These are phyloP conservation scores for Selenia dentaria DNA, from an alignment of 2,888 invertebrate genomes.

Conservation along the genomic window DNA sequence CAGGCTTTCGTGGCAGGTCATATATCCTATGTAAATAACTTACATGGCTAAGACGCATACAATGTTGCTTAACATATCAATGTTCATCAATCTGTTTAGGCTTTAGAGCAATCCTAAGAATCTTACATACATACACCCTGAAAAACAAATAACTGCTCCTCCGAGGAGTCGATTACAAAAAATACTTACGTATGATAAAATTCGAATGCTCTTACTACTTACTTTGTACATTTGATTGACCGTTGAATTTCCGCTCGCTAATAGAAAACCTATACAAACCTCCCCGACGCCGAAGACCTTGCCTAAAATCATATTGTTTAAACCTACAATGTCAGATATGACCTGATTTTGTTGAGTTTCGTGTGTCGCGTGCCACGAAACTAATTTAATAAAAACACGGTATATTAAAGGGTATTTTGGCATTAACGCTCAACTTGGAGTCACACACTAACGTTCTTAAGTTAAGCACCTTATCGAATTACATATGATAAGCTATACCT, in stretches of 20 bases:
- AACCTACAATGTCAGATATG: slow-evolving; percentile 54
- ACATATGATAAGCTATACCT: slow-evolving; percentile 41
- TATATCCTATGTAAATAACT: no score
- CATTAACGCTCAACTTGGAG: slow-evolving; percentile 60
- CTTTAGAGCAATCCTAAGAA: no score
- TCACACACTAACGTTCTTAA: slow-evolving; percentile 56
- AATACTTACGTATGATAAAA: no score
- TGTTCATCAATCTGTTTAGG: no score
- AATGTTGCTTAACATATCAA: no score
- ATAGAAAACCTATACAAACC: slow-evolving; percentile 18
- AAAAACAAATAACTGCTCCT: no score
- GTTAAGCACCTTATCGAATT: slow-evolving; percentile 56
- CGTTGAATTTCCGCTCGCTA: slow-evolving; percentile 12
- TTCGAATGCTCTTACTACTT: no score
- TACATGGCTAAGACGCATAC: no score
- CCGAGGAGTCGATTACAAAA: no score
- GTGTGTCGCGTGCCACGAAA: slow-evolving; percentile 74
- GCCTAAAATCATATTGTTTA: slow-evolving; percentile 35
- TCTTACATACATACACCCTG: no score
- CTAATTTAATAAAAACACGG: slow-evolving; percentile 81
- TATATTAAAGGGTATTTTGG: slow-evolving; percentile 75
- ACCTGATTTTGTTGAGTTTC: slow-evolving; percentile 66
- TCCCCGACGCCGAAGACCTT: slow-evolving; percentile 19
- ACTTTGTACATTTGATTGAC: slow-evolving; percentile 2
- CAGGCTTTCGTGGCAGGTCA: no score